These are phyloP conservation scores for Cavia aperea DNA, from an alignment of 2,113 vertebrate genomes.

Conservation along the genomic window DNA sequence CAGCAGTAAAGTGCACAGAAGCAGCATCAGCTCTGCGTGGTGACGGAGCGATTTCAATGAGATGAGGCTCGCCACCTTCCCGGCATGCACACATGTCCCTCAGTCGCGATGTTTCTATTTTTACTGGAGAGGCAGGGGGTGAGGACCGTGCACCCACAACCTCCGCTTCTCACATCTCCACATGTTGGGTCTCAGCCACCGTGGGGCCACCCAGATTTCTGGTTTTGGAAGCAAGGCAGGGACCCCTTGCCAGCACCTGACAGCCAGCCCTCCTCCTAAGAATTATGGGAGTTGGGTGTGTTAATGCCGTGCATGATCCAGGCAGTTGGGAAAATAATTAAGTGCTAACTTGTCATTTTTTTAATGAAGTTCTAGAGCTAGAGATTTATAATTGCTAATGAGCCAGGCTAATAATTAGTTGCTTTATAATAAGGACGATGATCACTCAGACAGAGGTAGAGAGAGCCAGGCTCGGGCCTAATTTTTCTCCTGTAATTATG, in stretches of 20 bases:
- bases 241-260: background rate
- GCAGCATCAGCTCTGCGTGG: fast-evolving
- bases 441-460: slow-evolving; percentile 73
- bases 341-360: slow-evolving; percentile 81
- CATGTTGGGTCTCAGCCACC: background rate
- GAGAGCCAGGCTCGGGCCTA: slow-evolving; percentile 68
- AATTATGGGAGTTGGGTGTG: background rate
- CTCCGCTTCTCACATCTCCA: background rate
- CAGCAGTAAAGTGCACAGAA: background rate
- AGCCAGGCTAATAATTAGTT: slow-evolving; percentile 82
- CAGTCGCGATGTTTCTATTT: slow-evolving; percentile 22
- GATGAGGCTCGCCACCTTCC: background rate
- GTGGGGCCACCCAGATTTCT: background rate
- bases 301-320: background rate
- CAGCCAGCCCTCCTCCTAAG: background rate
- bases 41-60: background rate
- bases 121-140: background rate
- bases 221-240: background rate
- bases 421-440: slow-evolving; percentile 79
- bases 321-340: slow-evolving; percentile 75
- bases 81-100: background rate
- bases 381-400: slow-evolving; percentile 83
- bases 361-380: slow-evolving; percentile 79
- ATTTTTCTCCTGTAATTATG: slow-evolving; percentile 62
- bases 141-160: background rate